phyloP scores from a whole-genome alignment of 2,888 invertebrate genomes.

The Nephrotoma guestfalica region DNA sequence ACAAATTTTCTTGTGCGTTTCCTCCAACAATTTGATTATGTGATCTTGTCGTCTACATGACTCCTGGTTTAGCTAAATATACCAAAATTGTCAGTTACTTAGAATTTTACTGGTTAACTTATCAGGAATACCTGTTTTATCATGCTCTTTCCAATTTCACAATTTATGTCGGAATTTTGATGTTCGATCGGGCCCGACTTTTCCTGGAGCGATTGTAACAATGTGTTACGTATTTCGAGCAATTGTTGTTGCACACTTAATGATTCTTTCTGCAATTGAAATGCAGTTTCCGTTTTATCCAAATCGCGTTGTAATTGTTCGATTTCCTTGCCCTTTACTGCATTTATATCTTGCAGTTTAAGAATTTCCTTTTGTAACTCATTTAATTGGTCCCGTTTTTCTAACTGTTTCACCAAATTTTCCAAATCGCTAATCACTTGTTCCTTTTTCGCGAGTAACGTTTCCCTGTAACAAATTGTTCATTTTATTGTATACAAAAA shows the following conservation, averaged over 20 bases:
- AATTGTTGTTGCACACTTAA: conserved; percentile 18
- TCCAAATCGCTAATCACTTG: background rate
- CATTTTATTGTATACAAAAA: background rate
- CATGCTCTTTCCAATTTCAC: conserved; percentile 15
- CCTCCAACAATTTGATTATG: conserved; percentile 23
- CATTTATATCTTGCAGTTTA: background rate
- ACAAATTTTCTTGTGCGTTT: conserved; percentile 18
- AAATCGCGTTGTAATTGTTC: background rate
- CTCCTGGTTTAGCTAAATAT: no score
- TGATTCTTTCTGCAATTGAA: conserved; percentile 20
- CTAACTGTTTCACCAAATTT: background rate
- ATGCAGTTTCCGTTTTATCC: background rate
- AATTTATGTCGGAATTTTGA: conserved; percentile 19
- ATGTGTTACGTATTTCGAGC: conserved; percentile 19
- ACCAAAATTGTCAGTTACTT: no score
- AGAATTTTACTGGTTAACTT: conserved; percentile 14
- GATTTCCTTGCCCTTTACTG: background rate
- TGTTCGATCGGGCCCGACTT: conserved; percentile 18
- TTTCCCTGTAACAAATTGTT: background rate
- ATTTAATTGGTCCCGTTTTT: background rate
- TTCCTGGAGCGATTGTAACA: conserved; percentile 22
- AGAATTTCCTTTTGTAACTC: background rate
- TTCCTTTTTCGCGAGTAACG: background rate
- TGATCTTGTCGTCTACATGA: conserved; percentile 16
- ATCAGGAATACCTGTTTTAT: conserved; percentile 16